A percentile compares a stretch with the other conserved stretches of the same genome.
Conservation (phyloP, 2,113 vertebrate genomes). For the Argyrosomus japonicus region DNA sequence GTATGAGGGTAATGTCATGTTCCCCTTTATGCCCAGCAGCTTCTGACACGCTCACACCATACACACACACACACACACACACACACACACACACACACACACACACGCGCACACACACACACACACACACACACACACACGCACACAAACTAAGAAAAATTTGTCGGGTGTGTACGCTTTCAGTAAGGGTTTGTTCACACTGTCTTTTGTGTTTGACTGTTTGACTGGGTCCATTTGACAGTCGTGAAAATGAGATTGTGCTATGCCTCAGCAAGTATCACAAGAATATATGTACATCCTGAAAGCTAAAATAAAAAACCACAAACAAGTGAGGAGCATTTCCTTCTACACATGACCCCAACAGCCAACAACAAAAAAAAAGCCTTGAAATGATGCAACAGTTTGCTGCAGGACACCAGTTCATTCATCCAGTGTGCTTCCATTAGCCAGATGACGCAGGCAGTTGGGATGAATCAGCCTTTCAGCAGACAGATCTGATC, state of each 20-base stretch:
- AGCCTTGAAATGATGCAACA: conserved; percentile 5
- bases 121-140: too few relatives aligned
- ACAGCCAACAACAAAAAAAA: neutral
- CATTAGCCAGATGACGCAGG: conserved; percentile 38
- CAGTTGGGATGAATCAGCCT: conserved; percentile 55
- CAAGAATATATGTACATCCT: neutral
- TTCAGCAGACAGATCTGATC: conserved; percentile 44
- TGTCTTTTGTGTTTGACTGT: neutral
- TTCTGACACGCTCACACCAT: neutral
- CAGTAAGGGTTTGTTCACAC: neutral
- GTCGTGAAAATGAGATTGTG: neutral
- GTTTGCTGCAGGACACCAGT: conserved; percentile 1
- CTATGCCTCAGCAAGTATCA: neutral
- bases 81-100: too few relatives aligned
- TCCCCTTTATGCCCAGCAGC: neutral
- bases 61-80: too few relatives aligned
- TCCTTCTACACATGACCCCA: neutral
- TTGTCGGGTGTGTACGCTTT: neutral
- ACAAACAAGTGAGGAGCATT: neutral
- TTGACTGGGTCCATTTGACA: neutral
- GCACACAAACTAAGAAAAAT: neutral
- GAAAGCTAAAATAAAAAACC: neutral
- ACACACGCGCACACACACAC: too few relatives aligned
- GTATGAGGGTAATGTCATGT: neutral
- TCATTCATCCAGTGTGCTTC: conserved; percentile 17